phyloP scores from a whole-genome alignment of 2,888 invertebrate genomes.

The Acrobasis repandana region DNA sequence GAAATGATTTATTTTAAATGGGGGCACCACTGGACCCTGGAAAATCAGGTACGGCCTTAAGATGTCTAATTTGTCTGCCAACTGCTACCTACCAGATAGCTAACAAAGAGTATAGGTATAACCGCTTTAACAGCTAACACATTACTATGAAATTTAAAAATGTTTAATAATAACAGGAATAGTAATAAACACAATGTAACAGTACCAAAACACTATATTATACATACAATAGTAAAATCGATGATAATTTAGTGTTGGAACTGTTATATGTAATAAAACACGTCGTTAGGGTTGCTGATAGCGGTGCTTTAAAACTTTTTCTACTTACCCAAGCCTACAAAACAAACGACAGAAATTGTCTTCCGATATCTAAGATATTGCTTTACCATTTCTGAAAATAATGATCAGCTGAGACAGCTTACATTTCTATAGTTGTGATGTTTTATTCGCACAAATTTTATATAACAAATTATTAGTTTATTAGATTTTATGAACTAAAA shows the following conservation, averaged over 20 bases:
- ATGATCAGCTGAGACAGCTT: conserved; percentile 44
- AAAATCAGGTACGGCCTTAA: no score
- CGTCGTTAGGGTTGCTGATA: conserved; percentile 30
- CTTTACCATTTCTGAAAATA: conserved; percentile 70
- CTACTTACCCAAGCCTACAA: conserved; percentile 67
- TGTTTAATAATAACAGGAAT: no score
- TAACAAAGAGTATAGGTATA: no score
- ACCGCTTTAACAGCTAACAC: no score
- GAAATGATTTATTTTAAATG: no score
- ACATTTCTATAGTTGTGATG: conserved; percentile 45
- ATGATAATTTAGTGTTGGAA: not conserved
- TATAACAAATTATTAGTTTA: not conserved
- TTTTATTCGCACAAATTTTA: conserved; percentile 1
- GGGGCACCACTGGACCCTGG: no score
- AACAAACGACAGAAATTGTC: conserved; percentile 60
- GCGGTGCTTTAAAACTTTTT: conserved; percentile 25
- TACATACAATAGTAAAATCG: no score
- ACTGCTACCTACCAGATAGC: no score
- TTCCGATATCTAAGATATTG: conserved; percentile 71
- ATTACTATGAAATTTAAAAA: no score
- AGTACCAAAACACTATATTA: no score
- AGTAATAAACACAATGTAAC: no score
- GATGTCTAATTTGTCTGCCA: no score
- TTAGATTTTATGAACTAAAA: not conserved
- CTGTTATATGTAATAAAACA: conserved; percentile 30